Base-by-base conservation (phyloP, 2,888 invertebrate species). In the Tetragnatha montana region DNA sequence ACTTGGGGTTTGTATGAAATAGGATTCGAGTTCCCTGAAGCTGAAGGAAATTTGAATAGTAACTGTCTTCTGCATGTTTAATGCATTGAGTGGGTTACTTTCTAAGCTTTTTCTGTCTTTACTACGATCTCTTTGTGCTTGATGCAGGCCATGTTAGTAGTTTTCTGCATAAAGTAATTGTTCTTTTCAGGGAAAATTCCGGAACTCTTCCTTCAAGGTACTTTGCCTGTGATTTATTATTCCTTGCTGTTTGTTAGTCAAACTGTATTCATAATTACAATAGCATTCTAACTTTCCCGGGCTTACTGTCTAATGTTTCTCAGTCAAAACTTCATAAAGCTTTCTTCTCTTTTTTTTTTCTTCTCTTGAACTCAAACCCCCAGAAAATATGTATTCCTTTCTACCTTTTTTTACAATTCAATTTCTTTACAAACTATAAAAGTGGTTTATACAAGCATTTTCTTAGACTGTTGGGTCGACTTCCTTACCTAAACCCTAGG, bases 111-210 rank as follows among this genome's bases (percentile, higher is more conserved):
- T 81, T 82, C 79, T 89, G 70, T 89, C 78, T 89, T 69, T 76
- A 35, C 35, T 81, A 85, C 85, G 85, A 81, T 85, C 81, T 86
- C 78, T 85, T 82, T 89, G 89, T 89, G 22, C 85, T 86, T 89
- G 60, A 89, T 89, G 81, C 89, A 89, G 89, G 82, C 89, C 78
- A 79, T 89, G 81, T 86, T 86, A 89, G 81, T 89, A 89, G 85
- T 79, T 78, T 89, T 86, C 89, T 89, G 89, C 89, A 89, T 89
- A 89, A 89, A 89, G 85, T 82, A 89, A 89, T 89, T 89, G 89
- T 89, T 89, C 89, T 89, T 89, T 89, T 89, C 86, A 89, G 89
- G 89, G 89, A 76, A 89, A 89, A 89, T 89, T 89, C 89, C 89
- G 89, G 89, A 89, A 89, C 89, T 89, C 89, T 89, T 89, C 89